phyloP scores from a whole-genome alignment of 1,140 invertebrate species.

The Pseudomyrmex concolor region DNA sequence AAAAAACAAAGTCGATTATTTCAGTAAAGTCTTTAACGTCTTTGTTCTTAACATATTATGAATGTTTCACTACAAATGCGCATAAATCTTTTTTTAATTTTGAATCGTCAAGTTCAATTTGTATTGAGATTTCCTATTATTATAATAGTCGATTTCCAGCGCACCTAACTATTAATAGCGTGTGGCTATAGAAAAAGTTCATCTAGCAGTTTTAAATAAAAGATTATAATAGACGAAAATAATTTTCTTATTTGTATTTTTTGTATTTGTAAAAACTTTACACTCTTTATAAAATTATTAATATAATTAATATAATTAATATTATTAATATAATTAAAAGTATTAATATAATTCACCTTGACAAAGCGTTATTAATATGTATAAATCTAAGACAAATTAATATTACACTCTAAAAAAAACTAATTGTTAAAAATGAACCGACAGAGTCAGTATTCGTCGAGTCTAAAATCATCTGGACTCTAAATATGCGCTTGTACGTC shows the following conservation, averaged over 20 bases:
- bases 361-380: no score
- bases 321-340: no score
- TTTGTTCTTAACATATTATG: background rate
- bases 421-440: background rate
- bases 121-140: slow-evolving; percentile 72
- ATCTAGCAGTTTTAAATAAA: slow-evolving; percentile 37
- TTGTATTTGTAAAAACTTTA: no score
- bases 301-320: no score
- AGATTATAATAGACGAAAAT: background rate
- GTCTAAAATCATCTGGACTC: slow-evolving; percentile 5
- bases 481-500: background rate
- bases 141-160: slow-evolving; percentile 69
- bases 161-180: slow-evolving; percentile 72
- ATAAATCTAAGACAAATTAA: no score
- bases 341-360: no score
- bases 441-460: background rate
- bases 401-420: background rate
- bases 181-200: slow-evolving; percentile 71
- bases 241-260: no score
- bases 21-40: background rate
- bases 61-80: background rate
- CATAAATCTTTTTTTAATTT: background rate
- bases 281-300: no score
- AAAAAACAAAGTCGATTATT: background rate
- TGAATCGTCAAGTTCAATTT: slow-evolving; percentile 7